phyloP scores from a whole-genome alignment of 2,797 vertebrate genomes.

The Clarias pachynema region DNA sequence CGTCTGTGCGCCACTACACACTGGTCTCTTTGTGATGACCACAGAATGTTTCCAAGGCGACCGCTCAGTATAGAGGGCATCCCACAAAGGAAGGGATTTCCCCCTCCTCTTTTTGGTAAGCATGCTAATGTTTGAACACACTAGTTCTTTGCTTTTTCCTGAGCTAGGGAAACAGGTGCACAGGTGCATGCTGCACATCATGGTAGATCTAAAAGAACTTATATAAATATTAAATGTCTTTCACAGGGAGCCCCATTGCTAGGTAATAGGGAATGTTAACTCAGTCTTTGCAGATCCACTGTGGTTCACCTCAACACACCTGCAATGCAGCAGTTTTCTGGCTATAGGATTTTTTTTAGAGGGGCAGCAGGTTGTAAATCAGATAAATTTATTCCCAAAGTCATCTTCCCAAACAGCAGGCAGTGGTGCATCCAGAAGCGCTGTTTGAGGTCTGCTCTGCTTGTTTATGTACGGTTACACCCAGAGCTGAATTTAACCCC shows the following conservation, averaged over 20 bases:
- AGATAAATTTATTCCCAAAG: constrained; percentile 36
- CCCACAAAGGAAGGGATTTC: constrained; percentile 43
- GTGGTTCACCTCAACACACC: constrained; percentile 6
- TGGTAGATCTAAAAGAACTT: background rate
- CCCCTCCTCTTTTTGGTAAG: constrained; percentile 10
- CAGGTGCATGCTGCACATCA: constrained; percentile 14
- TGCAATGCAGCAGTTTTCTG: constrained; percentile 16
- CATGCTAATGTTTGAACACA: constrained; percentile 28
- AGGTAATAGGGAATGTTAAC: background rate
- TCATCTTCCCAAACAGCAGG: constrained; percentile 39
- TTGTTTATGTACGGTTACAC: constrained; percentile 62
- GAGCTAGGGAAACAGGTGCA: constrained; percentile 26
- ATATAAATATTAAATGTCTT: background rate
- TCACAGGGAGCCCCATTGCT: background rate
- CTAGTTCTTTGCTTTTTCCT: constrained; percentile 17
- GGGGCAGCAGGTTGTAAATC: constrained; percentile 40
- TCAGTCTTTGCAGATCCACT: background rate
- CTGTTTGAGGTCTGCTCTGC: constrained; percentile 57
- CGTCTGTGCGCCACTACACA: constrained; percentile 56
- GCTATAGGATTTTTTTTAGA: constrained; percentile 11
- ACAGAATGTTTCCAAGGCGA: constrained; percentile 55
- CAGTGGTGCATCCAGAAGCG: constrained; percentile 52
- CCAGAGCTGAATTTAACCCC: constrained; percentile 63
- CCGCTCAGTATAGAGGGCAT: constrained; percentile 46
- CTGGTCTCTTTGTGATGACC: constrained; percentile 60